phyloP scores from a whole-genome alignment of 1,140 invertebrate genomes.

The Monomorium pharaonis region DNA sequence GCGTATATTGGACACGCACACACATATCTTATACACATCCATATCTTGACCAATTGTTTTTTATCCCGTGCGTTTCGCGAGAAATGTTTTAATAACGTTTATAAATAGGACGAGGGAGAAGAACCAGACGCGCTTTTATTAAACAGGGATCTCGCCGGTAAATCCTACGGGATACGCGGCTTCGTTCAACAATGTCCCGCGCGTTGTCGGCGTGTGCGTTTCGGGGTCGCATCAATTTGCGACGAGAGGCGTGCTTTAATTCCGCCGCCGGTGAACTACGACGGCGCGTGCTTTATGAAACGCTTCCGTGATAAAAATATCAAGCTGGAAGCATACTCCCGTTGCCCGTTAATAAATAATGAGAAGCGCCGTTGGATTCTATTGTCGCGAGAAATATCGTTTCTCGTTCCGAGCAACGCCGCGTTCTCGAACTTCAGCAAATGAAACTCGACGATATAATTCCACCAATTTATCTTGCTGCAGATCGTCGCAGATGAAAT shows the following conservation, averaged over 20 bases:
- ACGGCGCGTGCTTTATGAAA: constrained; percentile 51
- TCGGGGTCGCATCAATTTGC: constrained; percentile 45
- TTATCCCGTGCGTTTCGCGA: neutral
- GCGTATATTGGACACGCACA: neutral
- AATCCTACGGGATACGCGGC: constrained; percentile 33
- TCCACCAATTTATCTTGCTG: constrained; percentile 5
- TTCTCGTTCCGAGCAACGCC: constrained; percentile 1
- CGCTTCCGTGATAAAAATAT: constrained; percentile 46
- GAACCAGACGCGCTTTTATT: constrained; percentile 19
- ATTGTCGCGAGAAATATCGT: constrained; percentile 36
- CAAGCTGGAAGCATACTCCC: neutral
- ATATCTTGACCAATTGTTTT: neutral
- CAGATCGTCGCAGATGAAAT: neutral
- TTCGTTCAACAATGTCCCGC: constrained; percentile 28
- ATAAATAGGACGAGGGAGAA: constrained; percentile 34
- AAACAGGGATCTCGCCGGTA: constrained; percentile 32
- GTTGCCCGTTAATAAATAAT: constrained; percentile 51
- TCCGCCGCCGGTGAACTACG: constrained; percentile 22
- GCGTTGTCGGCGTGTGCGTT: constrained; percentile 15
- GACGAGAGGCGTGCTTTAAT: constrained; percentile 53
- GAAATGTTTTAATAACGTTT: constrained; percentile 53
- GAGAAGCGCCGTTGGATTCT: constrained; percentile 12
- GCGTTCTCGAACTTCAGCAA: constrained; percentile 12
- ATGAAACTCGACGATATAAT: constrained; percentile 8
- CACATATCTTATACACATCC: neutral